Conservation (phyloP, 2,797 vertebrate genomes). For the Gorsachius magnificus region DNA sequence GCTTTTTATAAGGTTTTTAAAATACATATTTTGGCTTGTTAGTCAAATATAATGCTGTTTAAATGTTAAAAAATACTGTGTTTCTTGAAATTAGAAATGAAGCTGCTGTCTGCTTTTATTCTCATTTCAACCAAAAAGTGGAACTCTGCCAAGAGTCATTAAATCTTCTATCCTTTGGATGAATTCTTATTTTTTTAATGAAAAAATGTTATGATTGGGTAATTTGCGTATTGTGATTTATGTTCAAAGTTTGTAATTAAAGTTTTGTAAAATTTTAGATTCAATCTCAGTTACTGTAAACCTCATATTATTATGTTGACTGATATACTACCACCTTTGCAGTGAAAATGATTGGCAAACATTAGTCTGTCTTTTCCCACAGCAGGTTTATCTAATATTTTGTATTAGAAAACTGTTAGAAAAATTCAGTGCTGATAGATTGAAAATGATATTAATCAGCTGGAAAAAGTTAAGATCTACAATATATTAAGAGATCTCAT, state of each 20-base stretch:
- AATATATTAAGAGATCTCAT: slow-evolving; percentile 13
- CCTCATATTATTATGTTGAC: slow-evolving; percentile 28
- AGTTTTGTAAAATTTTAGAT: slow-evolving; percentile 54
- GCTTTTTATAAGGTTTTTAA: slow-evolving; percentile 46
- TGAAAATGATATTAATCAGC: slow-evolving; percentile 2
- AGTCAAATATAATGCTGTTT: slow-evolving; percentile 52
- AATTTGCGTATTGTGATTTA: slow-evolving; percentile 59
- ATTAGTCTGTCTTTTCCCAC: not conserved
- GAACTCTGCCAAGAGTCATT: slow-evolving; percentile 71
- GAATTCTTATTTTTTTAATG: slow-evolving; percentile 63
- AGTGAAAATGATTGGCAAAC: not conserved
- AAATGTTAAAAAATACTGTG: slow-evolving; percentile 65
- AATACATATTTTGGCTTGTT: slow-evolving; percentile 64
- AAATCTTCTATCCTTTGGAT: slow-evolving; percentile 68
- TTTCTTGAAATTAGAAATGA: slow-evolving; percentile 63
- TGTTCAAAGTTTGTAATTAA: slow-evolving; percentile 63
- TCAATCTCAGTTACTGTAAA: slow-evolving; percentile 42
- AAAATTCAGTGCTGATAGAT: not conserved
- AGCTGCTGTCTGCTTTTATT: slow-evolving; percentile 67
- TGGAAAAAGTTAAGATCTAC: slow-evolving; percentile 15
- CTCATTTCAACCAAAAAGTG: slow-evolving; percentile 61
- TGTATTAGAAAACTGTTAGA: not conserved
- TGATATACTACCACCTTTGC: slow-evolving; percentile 30
- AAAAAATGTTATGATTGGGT: slow-evolving; percentile 66
- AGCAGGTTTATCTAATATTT: not conserved